Conservation (phyloP, 2,113 vertebrate species). For the Micronisus gabar region DNA sequence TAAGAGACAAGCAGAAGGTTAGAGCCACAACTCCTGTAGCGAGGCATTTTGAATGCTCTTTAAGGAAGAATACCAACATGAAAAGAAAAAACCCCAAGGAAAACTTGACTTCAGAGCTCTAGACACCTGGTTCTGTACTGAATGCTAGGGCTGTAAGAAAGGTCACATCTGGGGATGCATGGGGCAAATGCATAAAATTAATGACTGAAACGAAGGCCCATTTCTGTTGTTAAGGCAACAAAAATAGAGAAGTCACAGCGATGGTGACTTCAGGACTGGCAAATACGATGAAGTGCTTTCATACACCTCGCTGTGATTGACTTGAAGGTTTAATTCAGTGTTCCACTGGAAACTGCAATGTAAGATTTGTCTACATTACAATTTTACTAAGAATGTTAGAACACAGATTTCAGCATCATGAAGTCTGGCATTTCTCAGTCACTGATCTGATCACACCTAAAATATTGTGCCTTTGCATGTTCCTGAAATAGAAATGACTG, state of each 20-base stretch:
- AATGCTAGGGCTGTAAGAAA: background rate
- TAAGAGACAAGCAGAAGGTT: background rate
- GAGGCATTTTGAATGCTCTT: background rate
- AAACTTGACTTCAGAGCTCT: background rate
- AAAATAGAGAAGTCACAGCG: background rate
- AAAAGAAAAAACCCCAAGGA: background rate
- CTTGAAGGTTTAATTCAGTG: background rate
- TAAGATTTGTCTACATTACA: background rate
- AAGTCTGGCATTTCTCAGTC: background rate
- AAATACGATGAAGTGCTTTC: background rate
- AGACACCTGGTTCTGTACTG: background rate
- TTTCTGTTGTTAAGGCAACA: background rate
- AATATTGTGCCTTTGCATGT: background rate
- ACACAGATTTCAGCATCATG: background rate
- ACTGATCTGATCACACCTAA: background rate
- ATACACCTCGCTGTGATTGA: background rate
- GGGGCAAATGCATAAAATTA: background rate
- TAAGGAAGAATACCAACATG: background rate
- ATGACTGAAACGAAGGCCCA: background rate
- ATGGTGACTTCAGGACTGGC: background rate
- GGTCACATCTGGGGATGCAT: accelerated
- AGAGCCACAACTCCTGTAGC: background rate
- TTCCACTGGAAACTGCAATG: background rate
- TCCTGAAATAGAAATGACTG: background rate
- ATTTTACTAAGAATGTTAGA: background rate